Conservation (phyloP, 2,113 vertebrate species). For the Falco punctatus region DNA sequence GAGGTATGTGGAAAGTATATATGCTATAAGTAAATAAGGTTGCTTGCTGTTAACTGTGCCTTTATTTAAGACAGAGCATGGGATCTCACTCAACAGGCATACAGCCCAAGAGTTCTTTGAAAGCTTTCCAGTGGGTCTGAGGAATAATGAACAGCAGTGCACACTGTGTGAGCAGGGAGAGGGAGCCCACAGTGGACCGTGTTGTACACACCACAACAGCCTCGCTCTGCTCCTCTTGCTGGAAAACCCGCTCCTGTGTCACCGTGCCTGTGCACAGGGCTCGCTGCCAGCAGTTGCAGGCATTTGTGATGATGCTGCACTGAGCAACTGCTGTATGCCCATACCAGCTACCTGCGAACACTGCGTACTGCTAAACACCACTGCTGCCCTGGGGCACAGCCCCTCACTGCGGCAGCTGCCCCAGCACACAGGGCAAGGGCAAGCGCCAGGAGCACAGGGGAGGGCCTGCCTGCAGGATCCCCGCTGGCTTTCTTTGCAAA, state of each 20-base stretch:
- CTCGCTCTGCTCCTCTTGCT: neutral
- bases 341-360: neutral
- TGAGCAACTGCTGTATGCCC: neutral
- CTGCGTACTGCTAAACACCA: neutral
- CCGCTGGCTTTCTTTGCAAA: neutral
- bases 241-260: neutral
- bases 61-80: neutral
- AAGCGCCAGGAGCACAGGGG: neutral
- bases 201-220: neutral
- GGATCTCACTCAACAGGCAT: neutral
- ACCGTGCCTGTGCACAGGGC: neutral
- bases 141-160: neutral
- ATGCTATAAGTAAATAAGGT: neutral
- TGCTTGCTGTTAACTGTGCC: neutral
- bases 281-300: neutral
- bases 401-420: too few species aligned
- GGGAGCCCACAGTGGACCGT: neutral
- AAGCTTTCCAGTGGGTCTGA: neutral
- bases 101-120: neutral
- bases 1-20: neutral
- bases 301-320: neutral
- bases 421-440: neutral
- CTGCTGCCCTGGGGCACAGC: too few species aligned
- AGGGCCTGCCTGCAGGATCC: neutral
- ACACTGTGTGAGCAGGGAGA: neutral